These are phyloP conservation scores for Mionectes macconnelli DNA, from an alignment of 2,113 vertebrate genomes.

Conservation along the genomic window DNA sequence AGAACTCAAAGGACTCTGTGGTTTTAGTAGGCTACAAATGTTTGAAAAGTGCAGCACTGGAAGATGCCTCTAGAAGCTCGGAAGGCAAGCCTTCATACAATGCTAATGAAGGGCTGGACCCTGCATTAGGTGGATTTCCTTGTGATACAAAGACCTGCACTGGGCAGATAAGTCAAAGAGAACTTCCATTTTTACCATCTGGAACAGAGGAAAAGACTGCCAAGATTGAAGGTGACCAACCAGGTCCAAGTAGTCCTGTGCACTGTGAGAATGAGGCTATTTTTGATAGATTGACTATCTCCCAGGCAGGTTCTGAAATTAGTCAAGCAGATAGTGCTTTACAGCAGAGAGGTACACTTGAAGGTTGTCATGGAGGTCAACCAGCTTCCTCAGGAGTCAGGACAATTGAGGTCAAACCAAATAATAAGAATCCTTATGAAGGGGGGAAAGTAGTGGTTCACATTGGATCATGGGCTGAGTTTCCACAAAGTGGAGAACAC, in stretches of 20 bases:
- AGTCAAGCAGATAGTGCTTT: slow-evolving; percentile 54
- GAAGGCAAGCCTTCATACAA: slow-evolving; percentile 78
- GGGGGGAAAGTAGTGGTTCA: slow-evolving; percentile 82
- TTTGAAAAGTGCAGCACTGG: slow-evolving; percentile 83
- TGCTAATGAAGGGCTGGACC: slow-evolving; percentile 77
- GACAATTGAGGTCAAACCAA: slow-evolving; percentile 76
- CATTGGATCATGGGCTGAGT: slow-evolving; percentile 71
- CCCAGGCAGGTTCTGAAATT: slow-evolving; percentile 81
- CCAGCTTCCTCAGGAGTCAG: slow-evolving; percentile 57
- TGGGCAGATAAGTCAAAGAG: slow-evolving; percentile 71
- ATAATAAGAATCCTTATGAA: slow-evolving; percentile 74
- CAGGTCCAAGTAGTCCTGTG: slow-evolving; percentile 59
- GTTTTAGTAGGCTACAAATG: slow-evolving; percentile 95
- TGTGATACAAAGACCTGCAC: slow-evolving; percentile 75
- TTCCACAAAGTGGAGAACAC: slow-evolving; percentile 16
- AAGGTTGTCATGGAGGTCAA: slow-evolving; percentile 59
- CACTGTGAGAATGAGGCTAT: slow-evolving; percentile 70
- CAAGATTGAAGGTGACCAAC: slow-evolving; percentile 64
- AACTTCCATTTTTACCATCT: slow-evolving; percentile 70
- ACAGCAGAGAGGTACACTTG: slow-evolving; percentile 59
- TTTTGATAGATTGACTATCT: slow-evolving; percentile 72
- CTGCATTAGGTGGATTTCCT: slow-evolving; percentile 67
- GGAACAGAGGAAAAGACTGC: slow-evolving; percentile 71
- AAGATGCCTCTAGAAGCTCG: slow-evolving; percentile 77
- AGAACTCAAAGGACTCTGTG: slow-evolving; percentile 95